Evolutionary conservation across 2,888 invertebrate genomes (phyloP), one percentile per base, ranked within the genome.

Genomic region (Eremobia ochroleuca): DNA sequence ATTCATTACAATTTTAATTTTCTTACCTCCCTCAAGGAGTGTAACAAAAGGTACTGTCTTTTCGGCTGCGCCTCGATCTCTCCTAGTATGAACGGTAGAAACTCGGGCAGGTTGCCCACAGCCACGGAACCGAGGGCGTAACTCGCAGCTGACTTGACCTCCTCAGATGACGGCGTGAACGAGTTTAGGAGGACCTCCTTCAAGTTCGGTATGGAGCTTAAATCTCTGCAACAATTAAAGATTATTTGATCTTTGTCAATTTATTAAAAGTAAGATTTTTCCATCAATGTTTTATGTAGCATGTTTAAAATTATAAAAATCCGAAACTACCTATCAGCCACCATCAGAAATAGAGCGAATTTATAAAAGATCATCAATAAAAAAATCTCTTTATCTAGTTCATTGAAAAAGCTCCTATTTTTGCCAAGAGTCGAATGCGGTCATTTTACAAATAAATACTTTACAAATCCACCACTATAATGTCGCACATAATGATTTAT

Each of bases 101-200:
- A 99, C 90, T 98, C 98, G 21, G 98, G 98, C 86, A 99, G 97
- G 95, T 99, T 99, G 66, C 99, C 99, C 76, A 99, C 99, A 11
- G 99, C 99, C 40, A 99, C 98, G 74, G 99, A 99, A 31, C 99
- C 99, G 67, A 99, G 97, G 0, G 99, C 99, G 95, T 99, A 99
- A 86, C 99, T 99, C 25, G 99, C 99, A 0, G 99, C 99, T 0
- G 99, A 99, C 95, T 99, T 99, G 4, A 99, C 98, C 95, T 99
- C 99, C 94, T 99, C 99, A 0, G 99, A 99, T 21, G 98, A 97
- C 8, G 99, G 98, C 0, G 98, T 98, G 95, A 99, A 99, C 31
- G 99, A 99, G 84, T 98, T 98, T 80, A 99, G 97, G 71, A 99
- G 98, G 21, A 98, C 98, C 91, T 98, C 98, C 86, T 98, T 98